phyloP scores from a whole-genome alignment of 2,113 vertebrate genomes.

The Myrmecobius fasciatus region DNA sequence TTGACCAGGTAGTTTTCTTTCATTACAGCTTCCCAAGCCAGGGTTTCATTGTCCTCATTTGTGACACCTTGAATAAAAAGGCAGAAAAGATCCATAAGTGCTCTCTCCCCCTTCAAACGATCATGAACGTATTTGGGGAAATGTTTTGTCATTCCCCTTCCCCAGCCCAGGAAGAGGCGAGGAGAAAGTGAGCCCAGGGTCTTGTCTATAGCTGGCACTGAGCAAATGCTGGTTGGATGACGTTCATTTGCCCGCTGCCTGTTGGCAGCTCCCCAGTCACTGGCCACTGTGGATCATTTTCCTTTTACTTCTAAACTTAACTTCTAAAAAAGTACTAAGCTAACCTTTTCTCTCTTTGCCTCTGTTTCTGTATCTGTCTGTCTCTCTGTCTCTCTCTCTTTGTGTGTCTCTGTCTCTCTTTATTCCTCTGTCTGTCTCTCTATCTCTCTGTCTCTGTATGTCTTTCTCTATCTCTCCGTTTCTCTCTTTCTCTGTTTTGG shows the following conservation, averaged over 20 bases:
- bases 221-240: neutral
- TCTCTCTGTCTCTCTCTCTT: no score
- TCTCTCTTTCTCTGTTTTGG: neutral
- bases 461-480: neutral
- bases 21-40: conserved; percentile 89
- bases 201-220: neutral
- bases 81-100: neutral
- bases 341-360: no score
- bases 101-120: neutral
- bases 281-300: neutral
- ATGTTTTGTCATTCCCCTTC: neutral
- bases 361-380: no score
- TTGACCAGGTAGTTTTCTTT: conserved; percentile 90
- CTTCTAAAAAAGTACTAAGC: no score
- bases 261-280: neutral
- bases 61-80: conserved; percentile 80
- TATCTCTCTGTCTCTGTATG: neutral
- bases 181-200: neutral
- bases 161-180: neutral
- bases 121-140: neutral
- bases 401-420: no score
- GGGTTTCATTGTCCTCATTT: conserved; percentile 86
- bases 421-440: neutral
- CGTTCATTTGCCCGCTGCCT: neutral
- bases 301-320: no score